These are phyloP conservation scores for Struthio camelus DNA, from an alignment of 2,113 vertebrate genomes.

Conservation along the genomic window DNA sequence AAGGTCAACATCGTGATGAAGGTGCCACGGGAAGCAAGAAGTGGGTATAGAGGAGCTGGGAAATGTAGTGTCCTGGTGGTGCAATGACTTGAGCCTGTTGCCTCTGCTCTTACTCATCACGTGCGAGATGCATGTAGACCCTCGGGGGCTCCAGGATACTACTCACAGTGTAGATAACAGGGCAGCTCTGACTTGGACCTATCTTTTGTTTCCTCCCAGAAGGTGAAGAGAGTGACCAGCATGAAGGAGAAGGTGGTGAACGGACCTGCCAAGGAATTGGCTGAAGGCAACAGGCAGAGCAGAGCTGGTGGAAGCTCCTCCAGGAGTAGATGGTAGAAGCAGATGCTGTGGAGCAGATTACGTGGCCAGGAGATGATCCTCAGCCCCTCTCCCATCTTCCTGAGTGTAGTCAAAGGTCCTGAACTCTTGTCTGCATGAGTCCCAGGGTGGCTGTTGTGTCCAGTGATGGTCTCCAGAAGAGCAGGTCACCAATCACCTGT, in stretches of 20 bases:
- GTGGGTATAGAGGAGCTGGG: not conserved
- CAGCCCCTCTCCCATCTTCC: too few relatives aligned
- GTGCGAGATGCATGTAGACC: not conserved
- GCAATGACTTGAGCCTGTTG: not conserved
- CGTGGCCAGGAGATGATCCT: too few relatives aligned
- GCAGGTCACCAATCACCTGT: not conserved
- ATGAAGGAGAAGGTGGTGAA: not conserved
- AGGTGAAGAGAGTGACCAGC: not conserved
- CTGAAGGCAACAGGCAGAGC: not conserved
- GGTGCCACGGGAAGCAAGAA: not conserved
- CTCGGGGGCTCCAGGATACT: not conserved
- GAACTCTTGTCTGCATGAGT: too few relatives aligned
- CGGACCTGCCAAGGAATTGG: not conserved
- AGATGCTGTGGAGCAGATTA: not conserved
- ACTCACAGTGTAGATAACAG: not conserved
- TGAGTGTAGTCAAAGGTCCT: too few relatives aligned
- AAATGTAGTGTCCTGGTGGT: not conserved
- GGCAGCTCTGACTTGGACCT: not conserved
- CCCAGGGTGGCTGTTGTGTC: not conserved
- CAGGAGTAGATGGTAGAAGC: not conserved
- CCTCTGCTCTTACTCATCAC: not conserved
- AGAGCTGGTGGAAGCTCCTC: not conserved
- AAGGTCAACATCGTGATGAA: not conserved
- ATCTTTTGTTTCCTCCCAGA: not conserved
- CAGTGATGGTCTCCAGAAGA: not conserved